A percentile compares a stretch with the other conserved stretches of the same genome.
These are phyloP conservation scores for Yponomeuta plumbellus DNA, from an alignment of 2,888 invertebrate genomes.

Conservation along the genomic window DNA sequence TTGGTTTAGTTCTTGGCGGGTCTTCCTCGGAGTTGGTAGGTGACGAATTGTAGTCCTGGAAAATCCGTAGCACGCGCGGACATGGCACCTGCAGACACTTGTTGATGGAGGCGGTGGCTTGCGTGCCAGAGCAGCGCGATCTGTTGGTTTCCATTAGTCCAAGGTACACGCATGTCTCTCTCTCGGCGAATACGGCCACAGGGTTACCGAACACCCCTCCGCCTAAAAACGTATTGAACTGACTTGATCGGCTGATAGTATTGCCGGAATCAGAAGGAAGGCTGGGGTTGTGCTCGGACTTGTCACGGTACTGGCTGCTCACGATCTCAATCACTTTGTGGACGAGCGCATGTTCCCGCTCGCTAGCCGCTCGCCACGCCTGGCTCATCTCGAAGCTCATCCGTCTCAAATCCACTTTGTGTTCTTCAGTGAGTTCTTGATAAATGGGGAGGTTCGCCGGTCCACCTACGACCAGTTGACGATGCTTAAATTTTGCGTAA, in stretches of 20 bases:
- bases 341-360: neutral
- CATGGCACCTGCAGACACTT: slow-evolving; percentile 57
- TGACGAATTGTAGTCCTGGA: neutral
- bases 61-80: neutral
- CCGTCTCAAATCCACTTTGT: slow-evolving; percentile 28
- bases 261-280: neutral
- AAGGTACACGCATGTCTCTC: neutral
- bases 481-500: slow-evolving; percentile 34
- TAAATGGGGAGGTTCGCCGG: slow-evolving; percentile 45
- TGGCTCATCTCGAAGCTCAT: neutral
- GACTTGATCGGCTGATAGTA: neutral
- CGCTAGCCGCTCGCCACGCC: neutral
- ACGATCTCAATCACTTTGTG: neutral
- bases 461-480: slow-evolving; percentile 57
- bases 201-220: neutral
- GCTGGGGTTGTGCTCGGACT: neutral
- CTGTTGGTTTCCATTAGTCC: neutral
- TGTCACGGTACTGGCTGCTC: neutral
- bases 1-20: neutral
- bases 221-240: neutral
- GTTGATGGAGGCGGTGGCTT: slow-evolving; percentile 65
- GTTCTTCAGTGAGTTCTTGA: slow-evolving; percentile 45
- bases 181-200: neutral
- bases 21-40: neutral
- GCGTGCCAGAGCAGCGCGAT: slow-evolving; percentile 41